Conservation (phyloP, 2,797 vertebrate genomes). For the Neostethus bicornis region DNA sequence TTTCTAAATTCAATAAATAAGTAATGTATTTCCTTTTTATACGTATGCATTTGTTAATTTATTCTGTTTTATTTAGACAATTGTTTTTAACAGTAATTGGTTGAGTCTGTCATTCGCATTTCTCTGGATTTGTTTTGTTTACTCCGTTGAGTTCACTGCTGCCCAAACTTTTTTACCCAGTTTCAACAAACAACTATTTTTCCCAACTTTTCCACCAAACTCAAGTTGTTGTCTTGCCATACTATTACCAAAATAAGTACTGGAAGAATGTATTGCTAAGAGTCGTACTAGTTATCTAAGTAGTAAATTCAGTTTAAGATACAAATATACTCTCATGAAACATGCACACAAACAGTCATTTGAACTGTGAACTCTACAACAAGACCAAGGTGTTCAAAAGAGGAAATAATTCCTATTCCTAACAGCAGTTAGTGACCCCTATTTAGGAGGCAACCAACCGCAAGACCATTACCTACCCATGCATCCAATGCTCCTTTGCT, state of each 20-base stretch:
- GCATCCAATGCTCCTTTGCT: conserved; percentile 49
- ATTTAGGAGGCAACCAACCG: conserved; percentile 52
- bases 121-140: no score
- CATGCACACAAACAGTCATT: conserved; percentile 3
- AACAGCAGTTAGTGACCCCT: conserved; percentile 31
- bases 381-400: neutral
- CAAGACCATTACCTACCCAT: conserved; percentile 46
- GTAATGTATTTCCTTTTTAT: no score
- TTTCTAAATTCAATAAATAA: no score
- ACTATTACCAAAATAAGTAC: neutral
- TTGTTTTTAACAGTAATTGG: no score
- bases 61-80: no score
- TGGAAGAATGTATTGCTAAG: neutral
- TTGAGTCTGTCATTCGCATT: no score
- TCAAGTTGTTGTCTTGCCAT: neutral
- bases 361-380: conserved; percentile 17
- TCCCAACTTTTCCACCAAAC: no score
- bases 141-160: no score
- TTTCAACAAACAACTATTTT: no score
- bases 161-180: no score
- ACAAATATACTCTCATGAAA: conserved; percentile 5
- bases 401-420: conserved; percentile 15
- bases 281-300: neutral
- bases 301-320: neutral
- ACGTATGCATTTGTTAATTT: no score